These are phyloP conservation scores for Antechinus stuartii DNA, from an alignment of 2,113 vertebrate species.

Conservation along the genomic window DNA sequence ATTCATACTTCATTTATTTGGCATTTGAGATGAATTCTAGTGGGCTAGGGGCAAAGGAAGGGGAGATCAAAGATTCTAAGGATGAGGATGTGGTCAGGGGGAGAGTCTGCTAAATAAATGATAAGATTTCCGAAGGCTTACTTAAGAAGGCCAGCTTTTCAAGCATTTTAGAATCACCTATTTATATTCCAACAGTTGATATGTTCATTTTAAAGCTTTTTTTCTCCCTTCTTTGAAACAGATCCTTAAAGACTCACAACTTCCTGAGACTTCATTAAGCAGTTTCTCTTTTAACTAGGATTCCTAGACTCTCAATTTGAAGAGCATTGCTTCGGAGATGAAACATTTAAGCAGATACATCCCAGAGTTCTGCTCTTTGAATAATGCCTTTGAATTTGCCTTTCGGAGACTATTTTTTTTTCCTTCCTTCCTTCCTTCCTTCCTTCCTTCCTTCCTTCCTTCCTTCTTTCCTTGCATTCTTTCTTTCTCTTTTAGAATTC, in stretches of 20 bases:
- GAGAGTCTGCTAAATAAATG: slow-evolving; percentile 25
- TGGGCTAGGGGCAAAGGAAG: background rate
- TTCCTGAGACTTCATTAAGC: slow-evolving; percentile 11
- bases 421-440: no score
- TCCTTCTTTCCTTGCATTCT: no score
- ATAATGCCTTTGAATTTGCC: background rate
- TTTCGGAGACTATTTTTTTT: background rate
- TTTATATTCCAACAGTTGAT: slow-evolving; percentile 57
- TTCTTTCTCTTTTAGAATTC: background rate
- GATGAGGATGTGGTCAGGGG: background rate
- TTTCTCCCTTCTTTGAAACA: slow-evolving; percentile 54
- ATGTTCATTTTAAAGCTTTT: slow-evolving; percentile 68
- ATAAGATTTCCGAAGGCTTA: slow-evolving; percentile 41
- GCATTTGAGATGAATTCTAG: slow-evolving; percentile 19
- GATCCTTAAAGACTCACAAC: slow-evolving; percentile 21
- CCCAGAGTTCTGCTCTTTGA: background rate
- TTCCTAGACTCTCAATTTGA: background rate
- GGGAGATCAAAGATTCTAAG: background rate
- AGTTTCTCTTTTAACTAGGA: background rate
- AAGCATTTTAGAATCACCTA: slow-evolving; percentile 52
- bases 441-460: no score
- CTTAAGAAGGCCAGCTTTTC: slow-evolving; percentile 42
- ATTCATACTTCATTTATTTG: background rate
- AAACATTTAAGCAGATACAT: background rate
- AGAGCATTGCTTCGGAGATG: background rate